Evolutionary conservation across 2,113 vertebrate species (phyloP).

Genomic region (Mormyrus iriodes): DNA sequence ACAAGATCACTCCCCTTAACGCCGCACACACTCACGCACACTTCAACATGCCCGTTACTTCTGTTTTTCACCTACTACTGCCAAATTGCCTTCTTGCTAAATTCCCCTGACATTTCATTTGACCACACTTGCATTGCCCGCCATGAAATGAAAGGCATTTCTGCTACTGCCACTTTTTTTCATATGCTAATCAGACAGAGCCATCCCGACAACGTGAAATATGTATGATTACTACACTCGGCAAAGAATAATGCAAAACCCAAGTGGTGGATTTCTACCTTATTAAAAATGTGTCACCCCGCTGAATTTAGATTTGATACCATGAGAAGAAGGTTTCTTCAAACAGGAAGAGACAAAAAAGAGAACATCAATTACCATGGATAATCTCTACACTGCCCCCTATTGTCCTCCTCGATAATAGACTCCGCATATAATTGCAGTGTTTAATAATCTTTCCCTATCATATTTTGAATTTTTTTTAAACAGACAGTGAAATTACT

Average conservation of each 20-base stretch:
- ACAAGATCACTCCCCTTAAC: not conserved
- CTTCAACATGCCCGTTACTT: not conserved
- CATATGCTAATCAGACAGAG: not conserved
- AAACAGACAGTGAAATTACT: not conserved
- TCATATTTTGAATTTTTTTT: constrained; percentile 1
- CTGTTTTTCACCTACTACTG: not conserved
- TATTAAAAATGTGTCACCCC: not conserved
- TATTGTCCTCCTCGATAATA: not conserved
- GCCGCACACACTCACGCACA: not conserved
- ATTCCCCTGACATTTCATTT: not conserved
- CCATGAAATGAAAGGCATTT: not conserved
- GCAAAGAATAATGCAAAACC: constrained; percentile 3
- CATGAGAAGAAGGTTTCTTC: not conserved
- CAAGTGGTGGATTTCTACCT: not conserved
- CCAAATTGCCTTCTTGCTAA: not conserved
- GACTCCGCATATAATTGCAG: not conserved
- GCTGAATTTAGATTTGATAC: not conserved
- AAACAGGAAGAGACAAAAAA: constrained; percentile 6
- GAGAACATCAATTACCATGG: not conserved
- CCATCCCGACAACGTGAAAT: not conserved
- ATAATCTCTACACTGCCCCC: not conserved
- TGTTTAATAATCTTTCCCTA: not conserved
- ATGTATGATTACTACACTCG: not conserved
- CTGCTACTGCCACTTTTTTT: constrained; percentile 10
- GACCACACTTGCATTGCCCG: not conserved